Evolutionary conservation across 2,888 invertebrate species (phyloP).

Genomic region (Vesta saturnalis): DNA sequence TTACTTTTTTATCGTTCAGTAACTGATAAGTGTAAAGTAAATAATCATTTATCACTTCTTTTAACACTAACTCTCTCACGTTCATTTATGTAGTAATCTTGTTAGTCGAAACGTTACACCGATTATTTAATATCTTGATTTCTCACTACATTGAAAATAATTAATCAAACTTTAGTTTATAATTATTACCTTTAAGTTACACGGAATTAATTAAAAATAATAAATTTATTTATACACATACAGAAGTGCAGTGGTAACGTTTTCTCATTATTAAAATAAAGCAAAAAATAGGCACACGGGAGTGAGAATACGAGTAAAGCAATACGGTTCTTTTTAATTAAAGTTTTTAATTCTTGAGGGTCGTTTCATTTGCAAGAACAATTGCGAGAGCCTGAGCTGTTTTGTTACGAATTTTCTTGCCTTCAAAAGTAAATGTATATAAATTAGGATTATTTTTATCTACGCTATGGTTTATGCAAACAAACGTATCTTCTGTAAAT

Average conservation of each 20-base stretch:
- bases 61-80: too few relatives aligned
- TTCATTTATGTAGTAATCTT: too few relatives aligned
- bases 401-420: not conserved
- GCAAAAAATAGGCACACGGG: not conserved
- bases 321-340: slow-evolving; percentile 4
- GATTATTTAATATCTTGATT: too few relatives aligned
- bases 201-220: not conserved
- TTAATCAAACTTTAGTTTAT: too few relatives aligned
- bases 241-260: not conserved
- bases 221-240: not conserved
- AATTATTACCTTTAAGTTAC: too few relatives aligned
- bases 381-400: not conserved
- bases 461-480: not conserved
- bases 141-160: too few relatives aligned
- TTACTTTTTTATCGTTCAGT: too few relatives aligned
- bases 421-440: not conserved
- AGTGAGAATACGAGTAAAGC: not conserved
- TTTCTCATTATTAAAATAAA: not conserved
- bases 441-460: not conserved
- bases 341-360: slow-evolving; percentile 7
- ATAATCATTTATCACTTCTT: too few relatives aligned
- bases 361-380: not conserved
- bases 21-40: too few relatives aligned
- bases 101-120: too few relatives aligned
- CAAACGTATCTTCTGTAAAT: not conserved